Percentiles rank a stretch among this genome's conserved stretches.
Evolutionary conservation across 2,113 vertebrate genomes (phyloP).

Genomic region (Heliornis fulica): DNA sequence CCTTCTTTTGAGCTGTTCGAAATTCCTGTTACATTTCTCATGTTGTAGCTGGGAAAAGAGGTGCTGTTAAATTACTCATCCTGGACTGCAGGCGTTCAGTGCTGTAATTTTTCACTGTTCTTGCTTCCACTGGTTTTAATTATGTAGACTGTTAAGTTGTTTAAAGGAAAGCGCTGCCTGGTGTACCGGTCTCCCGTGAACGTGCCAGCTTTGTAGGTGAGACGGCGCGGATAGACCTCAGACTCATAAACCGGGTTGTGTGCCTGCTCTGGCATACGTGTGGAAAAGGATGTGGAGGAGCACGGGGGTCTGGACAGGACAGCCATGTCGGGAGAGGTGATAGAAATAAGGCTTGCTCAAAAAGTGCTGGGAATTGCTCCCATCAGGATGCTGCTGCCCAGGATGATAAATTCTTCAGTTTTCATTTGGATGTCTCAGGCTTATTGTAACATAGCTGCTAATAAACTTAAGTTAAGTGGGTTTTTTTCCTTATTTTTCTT

Average conservation of each 20-base stretch:
- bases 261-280: neutral
- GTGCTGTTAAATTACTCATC: rapidly evolving
- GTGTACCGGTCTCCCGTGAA: neutral
- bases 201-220: neutral
- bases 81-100: neutral
- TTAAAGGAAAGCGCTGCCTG: neutral
- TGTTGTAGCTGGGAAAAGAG: neutral
- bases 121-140: neutral
- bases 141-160: neutral
- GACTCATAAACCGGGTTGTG: neutral
- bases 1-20: neutral
- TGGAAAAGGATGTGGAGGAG: neutral
- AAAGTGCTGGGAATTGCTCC: neutral
- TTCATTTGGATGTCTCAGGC: neutral
- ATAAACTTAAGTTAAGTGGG: neutral
- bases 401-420: neutral
- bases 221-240: neutral
- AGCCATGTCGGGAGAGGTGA: neutral
- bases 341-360: neutral
- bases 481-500: neutral
- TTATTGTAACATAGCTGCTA: neutral
- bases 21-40: rapidly evolving
- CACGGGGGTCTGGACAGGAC: neutral
- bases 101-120: neutral
- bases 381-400: neutral